These are phyloP conservation scores for Malthinus flaveolus DNA, from an alignment of 2,888 invertebrate species.

Conservation along the genomic window DNA sequence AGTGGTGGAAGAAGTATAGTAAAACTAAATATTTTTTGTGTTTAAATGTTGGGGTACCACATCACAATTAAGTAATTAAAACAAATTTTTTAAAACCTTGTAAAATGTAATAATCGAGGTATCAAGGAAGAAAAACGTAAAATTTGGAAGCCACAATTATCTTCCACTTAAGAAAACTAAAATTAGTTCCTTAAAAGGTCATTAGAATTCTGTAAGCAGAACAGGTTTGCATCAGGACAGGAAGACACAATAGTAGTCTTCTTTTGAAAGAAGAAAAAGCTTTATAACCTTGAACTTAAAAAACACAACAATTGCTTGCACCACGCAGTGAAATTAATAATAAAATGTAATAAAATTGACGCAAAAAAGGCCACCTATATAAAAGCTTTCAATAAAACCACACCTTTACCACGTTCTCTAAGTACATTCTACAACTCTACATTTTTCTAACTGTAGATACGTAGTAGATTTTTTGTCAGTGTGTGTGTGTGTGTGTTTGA, in stretches of 20 bases:
- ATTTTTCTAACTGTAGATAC: slow-evolving; percentile 12
- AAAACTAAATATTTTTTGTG: no score
- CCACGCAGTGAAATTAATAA: not conserved
- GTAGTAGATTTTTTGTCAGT: slow-evolving; percentile 7
- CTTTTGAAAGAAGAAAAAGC: not conserved
- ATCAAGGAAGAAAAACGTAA: no score
- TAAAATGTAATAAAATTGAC: not conserved
- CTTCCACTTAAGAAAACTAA: no score
- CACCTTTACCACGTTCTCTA: slow-evolving; percentile 25
- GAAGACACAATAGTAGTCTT: slow-evolving; percentile 11
- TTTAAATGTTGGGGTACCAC: no score
- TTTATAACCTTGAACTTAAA: slow-evolving; percentile 3
- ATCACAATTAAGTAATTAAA: no score
- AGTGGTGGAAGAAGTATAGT: no score
- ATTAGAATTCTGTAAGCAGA: slow-evolving; percentile 10
- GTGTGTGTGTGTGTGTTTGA: not conserved
- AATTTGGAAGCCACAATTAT: no score
- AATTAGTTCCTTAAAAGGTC: not conserved
- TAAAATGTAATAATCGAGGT: no score
- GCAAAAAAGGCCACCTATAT: not conserved
- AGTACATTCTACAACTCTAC: slow-evolving; percentile 17
- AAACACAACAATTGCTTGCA: not conserved
- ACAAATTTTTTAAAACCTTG: no score
- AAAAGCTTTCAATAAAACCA: slow-evolving; percentile 9
- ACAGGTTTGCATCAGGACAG: slow-evolving; percentile 22